Evolutionary conservation across 2,888 invertebrate genomes (phyloP).

Genomic region (Vannuccia rotundouncinata): DNA sequence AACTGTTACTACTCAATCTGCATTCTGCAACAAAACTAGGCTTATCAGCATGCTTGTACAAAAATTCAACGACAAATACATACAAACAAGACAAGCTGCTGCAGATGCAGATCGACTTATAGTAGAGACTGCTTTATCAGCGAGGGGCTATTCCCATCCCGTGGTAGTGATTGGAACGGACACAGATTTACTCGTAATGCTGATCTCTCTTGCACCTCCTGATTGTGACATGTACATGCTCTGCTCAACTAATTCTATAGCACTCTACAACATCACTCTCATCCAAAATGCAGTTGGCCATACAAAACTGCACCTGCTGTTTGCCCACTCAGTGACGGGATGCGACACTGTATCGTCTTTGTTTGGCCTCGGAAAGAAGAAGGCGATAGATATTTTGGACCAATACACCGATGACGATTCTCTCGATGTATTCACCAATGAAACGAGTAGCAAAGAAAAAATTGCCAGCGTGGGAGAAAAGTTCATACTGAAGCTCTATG

Average conservation of each 20-base stretch:
- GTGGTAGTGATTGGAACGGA: not conserved
- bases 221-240: conserved; percentile 1
- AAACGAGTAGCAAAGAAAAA: conserved; percentile 20
- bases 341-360: conserved; percentile 16
- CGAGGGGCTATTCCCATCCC: not conserved
- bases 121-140: not conserved
- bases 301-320: not conserved
- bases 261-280: not conserved
- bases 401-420: not conserved
- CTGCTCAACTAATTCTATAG: not conserved
- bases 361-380: conserved; percentile 2
- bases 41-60: not conserved
- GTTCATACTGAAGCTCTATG: conserved; percentile 26
- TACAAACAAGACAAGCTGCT: not conserved
- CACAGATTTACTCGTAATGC: conserved; percentile 2
- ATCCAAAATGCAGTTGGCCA: conserved; percentile 7
- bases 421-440: conserved; percentile 26
- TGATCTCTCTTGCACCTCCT: conserved; percentile 1
- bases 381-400: not conserved
- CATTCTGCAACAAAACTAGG: conserved; percentile 9
- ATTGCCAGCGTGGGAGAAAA: conserved; percentile 26
- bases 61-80: not conserved
- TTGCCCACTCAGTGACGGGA: conserved; percentile 7
- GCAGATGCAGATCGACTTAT: conserved; percentile 31
- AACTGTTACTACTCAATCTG: not conserved